phyloP scores from a whole-genome alignment of 2,797 vertebrate genomes.

The Etheostoma perlongum region DNA sequence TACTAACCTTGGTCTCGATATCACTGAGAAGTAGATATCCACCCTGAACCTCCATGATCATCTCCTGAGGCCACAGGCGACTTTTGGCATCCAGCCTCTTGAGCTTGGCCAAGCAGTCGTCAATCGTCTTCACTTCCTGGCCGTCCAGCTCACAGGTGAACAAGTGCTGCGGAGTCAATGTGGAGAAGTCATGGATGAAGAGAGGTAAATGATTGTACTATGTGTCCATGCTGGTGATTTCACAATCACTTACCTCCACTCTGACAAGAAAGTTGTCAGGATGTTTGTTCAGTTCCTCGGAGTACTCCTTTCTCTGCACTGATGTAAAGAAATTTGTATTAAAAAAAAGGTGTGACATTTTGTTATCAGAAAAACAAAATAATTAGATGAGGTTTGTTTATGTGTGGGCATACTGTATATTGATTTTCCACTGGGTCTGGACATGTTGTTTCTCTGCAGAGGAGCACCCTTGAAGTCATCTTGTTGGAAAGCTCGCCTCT shows the following conservation, averaged over 20 bases:
- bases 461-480: constrained; percentile 50
- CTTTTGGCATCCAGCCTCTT: constrained; percentile 87
- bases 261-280: constrained; percentile 82
- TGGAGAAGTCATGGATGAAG: constrained; percentile 4
- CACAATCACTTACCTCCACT: constrained; percentile 88
- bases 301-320: constrained; percentile 93
- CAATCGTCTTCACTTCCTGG: constrained; percentile 69
- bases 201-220: background rate
- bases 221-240: background rate
- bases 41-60: constrained; percentile 87
- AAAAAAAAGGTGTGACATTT: background rate
- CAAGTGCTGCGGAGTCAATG: constrained; percentile 85
- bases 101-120: constrained; percentile 87
- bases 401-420: constrained; percentile 90
- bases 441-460: constrained; percentile 62
- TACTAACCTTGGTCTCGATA: constrained; percentile 90
- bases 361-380: background rate
- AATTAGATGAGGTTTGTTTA: background rate
- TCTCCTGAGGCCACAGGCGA: constrained; percentile 92
- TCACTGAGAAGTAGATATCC: constrained; percentile 87
- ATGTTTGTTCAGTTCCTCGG: constrained; percentile 78
- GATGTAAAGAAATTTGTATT: constrained; percentile 16
- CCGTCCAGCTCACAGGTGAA: constrained; percentile 87
- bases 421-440: constrained; percentile 88
- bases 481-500: constrained; percentile 57